Base-by-base conservation (phyloP, 1,140 invertebrate species). In the Leptopilina boulardi region DNA sequence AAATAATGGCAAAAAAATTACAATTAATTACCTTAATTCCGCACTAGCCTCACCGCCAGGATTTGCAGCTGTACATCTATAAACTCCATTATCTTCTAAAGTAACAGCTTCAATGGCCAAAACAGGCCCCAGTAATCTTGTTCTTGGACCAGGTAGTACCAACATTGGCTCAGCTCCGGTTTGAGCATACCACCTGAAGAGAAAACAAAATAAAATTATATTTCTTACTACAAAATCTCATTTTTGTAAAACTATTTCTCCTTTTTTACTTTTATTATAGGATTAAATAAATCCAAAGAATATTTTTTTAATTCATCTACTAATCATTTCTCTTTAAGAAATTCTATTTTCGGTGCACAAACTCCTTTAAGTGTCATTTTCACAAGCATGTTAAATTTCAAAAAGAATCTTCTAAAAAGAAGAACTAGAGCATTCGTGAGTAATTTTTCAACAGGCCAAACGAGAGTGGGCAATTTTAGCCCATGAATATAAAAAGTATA, bases 61-160 rank as follows among this genome's bases (percentile, higher is more conserved):
- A 88, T 95, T 96, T 15, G 93, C 92, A 2, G 94, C 93, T 2
- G 93, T 90, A 86, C 95, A 96, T 56, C 94, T 91, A 88, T 95
- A 96, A 47, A 93, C 89, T 1, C 94, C 95, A 47, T 93, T 93
- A 85, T 96, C 95, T 81, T 95, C 94, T 8, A 93, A 87, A 2
- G 94, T 94, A 13, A 94, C 94, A 2, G 94, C 94, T 86, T 95
- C 94, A 70, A 96, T 93, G 2, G 95, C 94, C 51, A 96, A 87
- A 15, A 95, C 93, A 2, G 94, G 93, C 2, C 94, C 94, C 0
- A 95, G 89, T 26, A 95, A 91, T 44, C 94, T 91, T 11, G 93
- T 93, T 70, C 94, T 91, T 3, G 94, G 93, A 0, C 94, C 94
- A 41, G 93, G 92, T 26, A 93, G 87, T 0, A 95, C 92, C 13